Conservation (phyloP, 2,797 vertebrate genomes). For the Morus bassanus region DNA sequence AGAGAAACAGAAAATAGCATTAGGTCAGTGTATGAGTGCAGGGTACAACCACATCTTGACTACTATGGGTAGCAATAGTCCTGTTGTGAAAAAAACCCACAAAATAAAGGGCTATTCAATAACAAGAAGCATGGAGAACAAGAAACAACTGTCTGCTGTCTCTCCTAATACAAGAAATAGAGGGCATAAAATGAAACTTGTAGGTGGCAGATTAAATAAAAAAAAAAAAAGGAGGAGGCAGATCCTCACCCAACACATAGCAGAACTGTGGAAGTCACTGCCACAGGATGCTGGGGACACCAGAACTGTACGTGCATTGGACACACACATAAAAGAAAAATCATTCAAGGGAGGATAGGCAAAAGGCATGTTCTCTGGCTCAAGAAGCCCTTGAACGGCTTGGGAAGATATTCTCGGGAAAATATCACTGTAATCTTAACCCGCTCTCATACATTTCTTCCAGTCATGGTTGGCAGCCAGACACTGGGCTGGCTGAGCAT, state of each 20-base stretch:
- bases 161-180: conserved; percentile 23
- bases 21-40: not conserved
- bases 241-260: not conserved
- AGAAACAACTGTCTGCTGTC: not conserved
- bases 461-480: not conserved
- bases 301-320: not conserved
- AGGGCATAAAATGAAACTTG: conserved; percentile 37
- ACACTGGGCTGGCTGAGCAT: not conserved
- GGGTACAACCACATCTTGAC: not conserved
- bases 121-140: not conserved
- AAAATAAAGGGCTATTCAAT: conserved; percentile 19
- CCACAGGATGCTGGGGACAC: not conserved
- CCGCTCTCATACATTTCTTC: not conserved
- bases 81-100: not conserved
- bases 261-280: not conserved
- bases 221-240: not conserved
- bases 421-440: not conserved
- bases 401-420: not conserved
- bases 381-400: not conserved
- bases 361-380: not conserved
- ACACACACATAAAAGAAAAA: not conserved
- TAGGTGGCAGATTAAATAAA: conserved; percentile 24
- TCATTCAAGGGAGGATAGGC: not conserved
- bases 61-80: not conserved
- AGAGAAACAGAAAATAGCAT: conserved; percentile 9